Base-by-base conservation (phyloP, 2,888 invertebrate genomes). In the Drosophila formosana region DNA sequence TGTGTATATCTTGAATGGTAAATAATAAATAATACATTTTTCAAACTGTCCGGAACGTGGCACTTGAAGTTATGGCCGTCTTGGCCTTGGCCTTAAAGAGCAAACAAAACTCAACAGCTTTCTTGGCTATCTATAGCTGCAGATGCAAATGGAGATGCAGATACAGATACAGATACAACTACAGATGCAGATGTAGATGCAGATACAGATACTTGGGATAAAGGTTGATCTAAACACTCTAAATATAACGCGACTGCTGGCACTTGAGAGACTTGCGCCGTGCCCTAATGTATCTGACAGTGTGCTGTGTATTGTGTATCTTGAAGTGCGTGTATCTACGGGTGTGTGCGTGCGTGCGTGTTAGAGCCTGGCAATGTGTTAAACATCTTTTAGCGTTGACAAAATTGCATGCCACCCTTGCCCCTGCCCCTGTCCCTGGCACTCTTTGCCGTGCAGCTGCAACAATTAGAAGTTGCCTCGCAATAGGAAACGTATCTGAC, bases 341-440 rank as follows among this genome's bases (percentile, higher is more conserved):
- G 53, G 32, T 18, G 45, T 43, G 34, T 41, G 28, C 23, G 30
- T 73, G 56, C 39, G 32, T 30, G 30, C 3, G 30, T 8, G 8
- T 30, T 30, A 4, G 32, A 34, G 32, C 9, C 61, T 63, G 62
- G 87, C 89, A 88, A 88, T 90, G 82, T 90, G 90, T 90, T 89
- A 86, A 83, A 88, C 83, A 77, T 89, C 90, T 87, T 89, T 89
- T 89, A 71, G 77, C 79, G 80, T 87, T 85, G 83, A 83, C 90
- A 89, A 87, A 89, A 88, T 88, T 77, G 89, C 82, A 79, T 64
- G 66, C 64, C 66, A 65, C 46, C 47, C 64, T 45, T 45, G 46
- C 41, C 39, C 25, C 25, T 11, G 18, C 46, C 47, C 64, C 41
- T 45, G 46, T 37, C 39, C 25, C 25, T 11, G 18, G 25, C 37